These are phyloP conservation scores for Laticauda colubrina DNA, from an alignment of 2,113 vertebrate species.

Conservation along the genomic window DNA sequence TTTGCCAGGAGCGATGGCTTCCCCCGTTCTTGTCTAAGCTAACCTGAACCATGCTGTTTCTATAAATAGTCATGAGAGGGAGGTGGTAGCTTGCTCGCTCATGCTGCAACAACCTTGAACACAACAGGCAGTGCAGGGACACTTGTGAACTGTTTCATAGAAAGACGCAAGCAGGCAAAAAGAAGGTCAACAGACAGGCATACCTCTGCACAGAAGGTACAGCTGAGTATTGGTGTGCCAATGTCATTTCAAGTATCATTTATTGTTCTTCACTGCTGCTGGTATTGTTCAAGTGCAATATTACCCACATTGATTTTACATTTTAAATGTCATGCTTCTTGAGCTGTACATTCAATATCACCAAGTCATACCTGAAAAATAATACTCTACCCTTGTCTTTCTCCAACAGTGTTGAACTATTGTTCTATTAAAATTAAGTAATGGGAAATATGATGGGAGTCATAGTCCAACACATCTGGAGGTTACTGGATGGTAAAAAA, in stretches of 20 bases:
- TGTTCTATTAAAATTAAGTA: not conserved
- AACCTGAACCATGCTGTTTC: conserved; percentile 36
- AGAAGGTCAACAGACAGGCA: not conserved
- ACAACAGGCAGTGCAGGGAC: not conserved
- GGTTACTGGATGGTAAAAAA: too few species aligned
- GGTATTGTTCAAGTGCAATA: not conserved
- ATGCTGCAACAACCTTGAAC: not conserved
- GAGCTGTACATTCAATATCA: not conserved
- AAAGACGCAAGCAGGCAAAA: not conserved
- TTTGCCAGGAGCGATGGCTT: not conserved
- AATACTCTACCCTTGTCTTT: not conserved
- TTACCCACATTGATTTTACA: not conserved
- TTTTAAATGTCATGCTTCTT: not conserved
- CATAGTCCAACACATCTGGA: not conserved
- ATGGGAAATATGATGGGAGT: not conserved
- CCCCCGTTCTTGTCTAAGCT: not conserved
- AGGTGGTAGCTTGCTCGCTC: not conserved
- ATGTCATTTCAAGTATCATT: not conserved
- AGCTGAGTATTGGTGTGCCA: too few species aligned
- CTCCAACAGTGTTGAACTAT: not conserved
- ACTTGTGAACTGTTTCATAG: not conserved
- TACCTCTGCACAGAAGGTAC: not conserved
- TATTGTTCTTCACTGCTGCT: not conserved
- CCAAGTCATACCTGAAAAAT: not conserved
- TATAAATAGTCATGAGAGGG: conserved; percentile 49